phyloP scores from a whole-genome alignment of 2,888 invertebrate species.

The Liopterus haemorrhoidalis region DNA sequence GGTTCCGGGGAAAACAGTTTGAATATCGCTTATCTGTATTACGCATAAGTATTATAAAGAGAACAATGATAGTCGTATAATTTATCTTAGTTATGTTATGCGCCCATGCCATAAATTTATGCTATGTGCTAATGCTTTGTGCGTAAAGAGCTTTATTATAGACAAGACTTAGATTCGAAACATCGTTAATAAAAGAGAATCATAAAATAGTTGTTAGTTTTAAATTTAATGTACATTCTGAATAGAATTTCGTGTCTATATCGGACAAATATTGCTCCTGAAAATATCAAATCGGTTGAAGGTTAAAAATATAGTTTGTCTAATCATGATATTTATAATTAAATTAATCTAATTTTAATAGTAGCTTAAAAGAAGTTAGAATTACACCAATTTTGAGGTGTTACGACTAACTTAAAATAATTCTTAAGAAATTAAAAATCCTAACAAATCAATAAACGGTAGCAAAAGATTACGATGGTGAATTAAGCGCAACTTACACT shows the following conservation, averaged over 20 bases:
- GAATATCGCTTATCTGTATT: no score
- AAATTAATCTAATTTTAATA: conserved; percentile 18
- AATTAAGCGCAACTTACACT: conserved; percentile 32
- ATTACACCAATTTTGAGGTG: conserved; percentile 3
- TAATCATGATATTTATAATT: conserved; percentile 17
- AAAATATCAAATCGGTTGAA: conserved; percentile 7
- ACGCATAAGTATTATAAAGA: no score
- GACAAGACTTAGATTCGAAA: no score
- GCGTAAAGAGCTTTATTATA: no score
- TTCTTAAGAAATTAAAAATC: conserved; percentile 20
- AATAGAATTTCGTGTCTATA: conserved; percentile 1
- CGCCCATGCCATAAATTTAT: no score
- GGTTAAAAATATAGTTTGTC: conserved; percentile 11
- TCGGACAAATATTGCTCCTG: not conserved
- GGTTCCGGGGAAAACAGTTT: no score
- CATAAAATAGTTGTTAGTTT: no score
- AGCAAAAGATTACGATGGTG: conserved; percentile 19
- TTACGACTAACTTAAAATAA: conserved; percentile 12
- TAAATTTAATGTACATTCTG: no score
- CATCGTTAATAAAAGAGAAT: no score
- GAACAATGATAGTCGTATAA: no score
- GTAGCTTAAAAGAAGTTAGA: conserved; percentile 17
- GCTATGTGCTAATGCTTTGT: not conserved
- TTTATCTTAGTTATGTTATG: no score
- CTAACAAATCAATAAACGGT: conserved; percentile 22